Base-by-base conservation (phyloP, 2,888 invertebrate species). In the Achlya flavicornis region DNA sequence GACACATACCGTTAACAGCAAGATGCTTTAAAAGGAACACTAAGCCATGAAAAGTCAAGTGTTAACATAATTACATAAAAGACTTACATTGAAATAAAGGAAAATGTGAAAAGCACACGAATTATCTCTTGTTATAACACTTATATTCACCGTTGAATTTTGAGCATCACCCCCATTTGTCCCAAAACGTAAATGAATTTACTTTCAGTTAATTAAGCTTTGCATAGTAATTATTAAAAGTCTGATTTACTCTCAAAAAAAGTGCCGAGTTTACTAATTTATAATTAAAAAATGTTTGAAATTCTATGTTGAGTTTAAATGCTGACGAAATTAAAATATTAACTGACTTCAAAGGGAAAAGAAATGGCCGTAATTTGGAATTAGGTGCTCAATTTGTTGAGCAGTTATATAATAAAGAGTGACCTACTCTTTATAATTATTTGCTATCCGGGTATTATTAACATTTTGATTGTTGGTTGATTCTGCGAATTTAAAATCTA, bases 121-220 rank as follows among this genome's bases (percentile, higher is more conserved):
- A 26, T 1, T 26, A 1, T 26, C 26, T 26, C 26, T n/a, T n/a
- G n/a, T n/a, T n/a, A 26, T 2, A 26, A 26, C 26, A 26, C 26
- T 72, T 73, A 68, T 33, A 74, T 72, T 73, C 69, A 70, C 70
- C 71, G 73, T 67, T 66, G 70, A 65, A 70, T 43, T 73, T 80
- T 78, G 74, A 79, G 85, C 26, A 26, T 78, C 85, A 77, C 75
- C 79, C 77, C 77, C 85, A 84, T 85, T 85, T 35, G 83, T 75
- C 79, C 78, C 73, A 73, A 80, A 76, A 77, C 77, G 78, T 82
- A 79, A 84, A 85, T 80, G 80, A 84, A 83, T 86, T 84, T 82
- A 76, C 81, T 77, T 80, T 75, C 84, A 84, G 85, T 88, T 87
- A 88, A 88, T 89, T 87, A 87, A 84, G 87, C 86, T 91, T 92